A percentile compares a stretch with the other conserved stretches of the same genome.
Conservation (phyloP, 1,140 invertebrate species). For the Brachionus rubens region DNA sequence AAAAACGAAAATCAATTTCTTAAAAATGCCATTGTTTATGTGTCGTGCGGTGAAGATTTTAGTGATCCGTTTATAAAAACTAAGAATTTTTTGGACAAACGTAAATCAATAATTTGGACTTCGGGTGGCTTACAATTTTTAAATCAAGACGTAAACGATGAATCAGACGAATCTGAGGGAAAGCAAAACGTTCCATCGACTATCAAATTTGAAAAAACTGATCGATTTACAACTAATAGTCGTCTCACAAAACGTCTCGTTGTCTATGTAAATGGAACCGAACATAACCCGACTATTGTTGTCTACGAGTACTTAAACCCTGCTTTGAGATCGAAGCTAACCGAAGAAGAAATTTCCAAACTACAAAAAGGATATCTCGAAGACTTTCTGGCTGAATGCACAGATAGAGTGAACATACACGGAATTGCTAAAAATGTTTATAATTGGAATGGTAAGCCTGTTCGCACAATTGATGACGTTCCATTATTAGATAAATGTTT, state of each 20-base stretch:
- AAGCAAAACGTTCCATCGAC: neutral
- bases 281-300: neutral
- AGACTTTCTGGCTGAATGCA: conserved; percentile 14
- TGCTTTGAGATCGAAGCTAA: neutral
- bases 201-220: neutral
- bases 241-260: conserved; percentile 37
- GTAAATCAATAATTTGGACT: conserved; percentile 33
- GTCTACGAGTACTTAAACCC: conserved; percentile 14
- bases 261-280: neutral
- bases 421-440: conserved; percentile 27
- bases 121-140: conserved; percentile 36
- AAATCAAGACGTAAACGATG: neutral
- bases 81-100: conserved; percentile 21
- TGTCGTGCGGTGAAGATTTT: conserved; percentile 59
- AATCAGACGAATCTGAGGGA: neutral
- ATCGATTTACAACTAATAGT: neutral
- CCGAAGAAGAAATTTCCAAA: neutral
- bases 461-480: conserved; percentile 1
- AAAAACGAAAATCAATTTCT: conserved; percentile 51
- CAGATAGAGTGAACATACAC: conserved; percentile 1
- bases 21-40: conserved; percentile 53
- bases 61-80: conserved; percentile 54
- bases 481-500: conserved; percentile 49
- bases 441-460: conserved; percentile 31
- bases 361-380: conserved; percentile 19